Evolutionary conservation across 1,140 invertebrate species (phyloP).

Genomic region (Asobara japonica): DNA sequence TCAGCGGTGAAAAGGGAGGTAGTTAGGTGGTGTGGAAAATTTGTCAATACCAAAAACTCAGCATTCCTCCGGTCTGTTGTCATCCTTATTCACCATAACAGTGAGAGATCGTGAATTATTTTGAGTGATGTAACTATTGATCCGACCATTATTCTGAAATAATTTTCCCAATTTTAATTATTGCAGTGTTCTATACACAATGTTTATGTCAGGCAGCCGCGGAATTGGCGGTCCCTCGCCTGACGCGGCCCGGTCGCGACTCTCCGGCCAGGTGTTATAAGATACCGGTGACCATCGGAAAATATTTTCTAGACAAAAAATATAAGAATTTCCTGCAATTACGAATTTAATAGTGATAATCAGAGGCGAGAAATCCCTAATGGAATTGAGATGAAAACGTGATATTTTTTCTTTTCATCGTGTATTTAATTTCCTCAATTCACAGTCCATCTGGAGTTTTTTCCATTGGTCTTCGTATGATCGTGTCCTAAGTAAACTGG

Average conservation of each 20-base stretch:
- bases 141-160: too few relatives aligned
- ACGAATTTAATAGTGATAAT: background rate
- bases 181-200: too few relatives aligned
- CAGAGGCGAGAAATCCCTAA: conserved; percentile 1
- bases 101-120: too few relatives aligned
- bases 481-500: conserved; percentile 57
- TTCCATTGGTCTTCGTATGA: conserved; percentile 34
- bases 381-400: conserved; percentile 13
- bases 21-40: background rate
- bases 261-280: too few relatives aligned
- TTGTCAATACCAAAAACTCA: background rate
- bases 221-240: too few relatives aligned
- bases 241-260: too few relatives aligned
- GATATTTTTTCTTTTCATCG: conserved; percentile 33
- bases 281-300: too few relatives aligned
- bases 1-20: background rate
- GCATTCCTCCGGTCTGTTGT: background rate
- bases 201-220: too few relatives aligned
- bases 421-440: conserved; percentile 50
- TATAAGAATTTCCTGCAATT: background rate
- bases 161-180: too few relatives aligned
- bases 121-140: too few relatives aligned
- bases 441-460: background rate
- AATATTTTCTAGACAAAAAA: too few relatives aligned
- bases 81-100: background rate